Conservation (phyloP, 2,797 vertebrate genomes). For the Amazona finschi region DNA sequence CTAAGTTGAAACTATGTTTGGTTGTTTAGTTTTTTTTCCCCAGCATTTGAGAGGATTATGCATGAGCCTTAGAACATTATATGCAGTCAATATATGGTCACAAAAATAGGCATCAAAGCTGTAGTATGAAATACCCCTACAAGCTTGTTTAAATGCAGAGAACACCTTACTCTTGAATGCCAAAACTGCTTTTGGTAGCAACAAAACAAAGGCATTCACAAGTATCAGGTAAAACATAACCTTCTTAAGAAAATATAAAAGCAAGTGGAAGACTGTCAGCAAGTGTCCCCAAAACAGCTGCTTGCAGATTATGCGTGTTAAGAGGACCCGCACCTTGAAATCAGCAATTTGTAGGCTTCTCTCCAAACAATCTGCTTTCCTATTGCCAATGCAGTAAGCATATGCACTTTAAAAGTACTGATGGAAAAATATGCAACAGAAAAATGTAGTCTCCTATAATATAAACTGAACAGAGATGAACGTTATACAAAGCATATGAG, state of each 20-base stretch:
- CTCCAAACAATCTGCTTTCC: background rate
- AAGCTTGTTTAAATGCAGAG: background rate
- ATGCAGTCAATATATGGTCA: background rate
- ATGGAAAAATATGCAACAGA: background rate
- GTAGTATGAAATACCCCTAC: background rate
- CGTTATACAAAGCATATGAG: background rate
- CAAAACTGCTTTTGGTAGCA: background rate
- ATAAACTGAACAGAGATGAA: background rate
- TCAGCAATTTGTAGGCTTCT: background rate
- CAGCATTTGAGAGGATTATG: background rate
- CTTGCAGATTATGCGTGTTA: background rate
- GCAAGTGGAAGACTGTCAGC: background rate
- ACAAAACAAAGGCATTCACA: background rate
- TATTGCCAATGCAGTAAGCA: background rate
- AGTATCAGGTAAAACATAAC: background rate
- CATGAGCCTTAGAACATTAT: background rate
- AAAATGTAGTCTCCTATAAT: background rate
- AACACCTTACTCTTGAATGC: background rate
- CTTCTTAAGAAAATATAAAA: background rate
- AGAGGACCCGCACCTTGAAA: background rate
- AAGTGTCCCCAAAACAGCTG: background rate
- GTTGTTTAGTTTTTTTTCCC: background rate
- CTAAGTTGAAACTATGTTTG: background rate
- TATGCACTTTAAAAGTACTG: background rate
- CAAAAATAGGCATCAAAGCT: background rate